Evolutionary conservation across 2,113 vertebrate genomes (phyloP).

Genomic region (Pollachius pollachius): DNA sequence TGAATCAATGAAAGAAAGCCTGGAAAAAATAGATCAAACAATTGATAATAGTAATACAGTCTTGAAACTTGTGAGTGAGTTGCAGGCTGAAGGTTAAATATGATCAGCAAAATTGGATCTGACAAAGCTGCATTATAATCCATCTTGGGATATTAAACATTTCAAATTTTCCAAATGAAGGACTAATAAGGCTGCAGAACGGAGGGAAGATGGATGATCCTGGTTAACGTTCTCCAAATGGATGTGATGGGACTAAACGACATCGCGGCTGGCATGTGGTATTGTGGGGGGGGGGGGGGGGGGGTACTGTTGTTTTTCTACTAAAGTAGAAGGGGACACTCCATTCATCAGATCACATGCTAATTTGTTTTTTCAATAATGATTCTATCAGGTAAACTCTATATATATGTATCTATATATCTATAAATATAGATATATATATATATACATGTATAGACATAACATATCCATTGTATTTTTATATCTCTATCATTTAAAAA

Average conservation of each 20-base stretch:
- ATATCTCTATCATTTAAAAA: no score
- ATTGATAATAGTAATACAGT: slow-evolving; percentile 59
- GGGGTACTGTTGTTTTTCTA: slow-evolving; percentile 25
- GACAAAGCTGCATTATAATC: slow-evolving; percentile 81
- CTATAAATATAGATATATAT: no score
- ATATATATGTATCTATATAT: no score
- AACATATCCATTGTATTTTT: no score
- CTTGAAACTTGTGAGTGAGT: slow-evolving; percentile 63
- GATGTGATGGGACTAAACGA: slow-evolving; percentile 57
- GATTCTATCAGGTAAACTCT: no score
- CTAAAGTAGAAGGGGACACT: no score
- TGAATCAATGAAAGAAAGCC: background rate
- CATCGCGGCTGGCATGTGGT: slow-evolving; percentile 58
- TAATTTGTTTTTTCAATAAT: no score
- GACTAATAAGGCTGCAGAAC: slow-evolving; percentile 74
- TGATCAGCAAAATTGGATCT: slow-evolving; percentile 73
- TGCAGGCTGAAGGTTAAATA: slow-evolving; percentile 72
- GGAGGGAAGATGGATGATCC: slow-evolving; percentile 75
- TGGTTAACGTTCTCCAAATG: slow-evolving; percentile 63
- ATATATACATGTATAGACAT: no score
- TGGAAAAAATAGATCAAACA: slow-evolving; percentile 44
- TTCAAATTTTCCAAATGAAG: slow-evolving; percentile 78
- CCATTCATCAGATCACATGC: no score
- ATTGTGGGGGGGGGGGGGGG: slow-evolving; percentile 30
- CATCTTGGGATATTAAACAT: slow-evolving; percentile 82